Percentiles rank a stretch among this genome's conserved stretches.
Conservation (phyloP, 2,113 vertebrate genomes). For the Eublepharis macularius region DNA sequence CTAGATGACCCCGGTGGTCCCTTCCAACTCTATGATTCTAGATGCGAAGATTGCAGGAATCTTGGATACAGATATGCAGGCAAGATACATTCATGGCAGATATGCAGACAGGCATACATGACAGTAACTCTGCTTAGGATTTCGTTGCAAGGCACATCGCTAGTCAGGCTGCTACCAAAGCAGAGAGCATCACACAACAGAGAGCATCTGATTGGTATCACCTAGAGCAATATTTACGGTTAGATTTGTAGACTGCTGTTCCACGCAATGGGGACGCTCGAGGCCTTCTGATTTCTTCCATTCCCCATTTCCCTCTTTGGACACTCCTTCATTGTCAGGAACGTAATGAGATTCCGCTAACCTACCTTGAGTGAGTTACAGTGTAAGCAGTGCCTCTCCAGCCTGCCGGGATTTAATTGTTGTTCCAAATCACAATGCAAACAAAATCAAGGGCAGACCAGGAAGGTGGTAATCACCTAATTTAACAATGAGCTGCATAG, state of each 20-base stretch:
- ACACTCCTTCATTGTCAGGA: not conserved
- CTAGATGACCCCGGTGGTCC: too few species aligned
- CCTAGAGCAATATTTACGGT: not conserved
- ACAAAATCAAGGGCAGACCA: not conserved
- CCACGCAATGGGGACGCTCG: not conserved
- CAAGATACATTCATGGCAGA: too few species aligned
- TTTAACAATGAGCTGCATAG: not conserved
- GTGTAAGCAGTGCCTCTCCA: not conserved
- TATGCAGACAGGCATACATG: too few species aligned
- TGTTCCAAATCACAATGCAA: not conserved
- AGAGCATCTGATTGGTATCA: not conserved
- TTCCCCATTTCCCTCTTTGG: not conserved
- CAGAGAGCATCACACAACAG: not conserved
- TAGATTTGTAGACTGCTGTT: too few species aligned
- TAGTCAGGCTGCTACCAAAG: too few species aligned
- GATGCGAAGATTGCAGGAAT: too few species aligned
- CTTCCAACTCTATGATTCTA: too few species aligned
- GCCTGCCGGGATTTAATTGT: not conserved
- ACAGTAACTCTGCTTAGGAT: too few species aligned
- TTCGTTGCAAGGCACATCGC: too few species aligned
- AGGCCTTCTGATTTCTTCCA: not conserved
- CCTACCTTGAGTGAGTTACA: not conserved
- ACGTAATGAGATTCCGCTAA: not conserved
- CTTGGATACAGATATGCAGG: too few species aligned
- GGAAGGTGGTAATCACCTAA: not conserved